These are phyloP conservation scores for Pachyuromys duprasi DNA, from an alignment of 2,797 vertebrate genomes.

Conservation along the genomic window DNA sequence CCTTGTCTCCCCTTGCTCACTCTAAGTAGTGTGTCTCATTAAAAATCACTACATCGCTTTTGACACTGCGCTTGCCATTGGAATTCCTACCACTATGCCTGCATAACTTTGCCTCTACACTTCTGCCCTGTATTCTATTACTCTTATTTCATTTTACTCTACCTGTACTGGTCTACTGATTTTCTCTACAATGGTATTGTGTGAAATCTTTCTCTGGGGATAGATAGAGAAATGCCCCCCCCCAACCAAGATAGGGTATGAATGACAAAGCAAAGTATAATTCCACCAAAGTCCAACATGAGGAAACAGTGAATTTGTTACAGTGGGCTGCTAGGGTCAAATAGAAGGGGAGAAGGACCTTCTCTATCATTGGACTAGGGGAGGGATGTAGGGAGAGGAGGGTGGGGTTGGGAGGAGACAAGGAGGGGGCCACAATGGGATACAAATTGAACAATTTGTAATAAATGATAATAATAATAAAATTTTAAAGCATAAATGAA, in stretches of 20 bases:
- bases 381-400: too few species aligned
- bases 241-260: neutral
- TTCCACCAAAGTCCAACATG: neutral
- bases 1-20: neutral
- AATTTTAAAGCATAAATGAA: neutral
- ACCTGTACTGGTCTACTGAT: neutral
- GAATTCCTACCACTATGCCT: neutral
- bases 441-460: too few species aligned
- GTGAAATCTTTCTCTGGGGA: neutral
- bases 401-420: too few species aligned
- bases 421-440: too few species aligned
- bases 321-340: neutral
- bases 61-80: neutral
- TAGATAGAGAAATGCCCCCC: neutral
- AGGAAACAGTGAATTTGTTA: neutral
- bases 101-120: neutral
- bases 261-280: neutral
- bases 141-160: neutral
- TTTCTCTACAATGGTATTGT: neutral
- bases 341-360: too few species aligned
- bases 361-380: too few species aligned
- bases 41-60: neutral
- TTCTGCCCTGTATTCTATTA: neutral
- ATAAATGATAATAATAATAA: too few species aligned
- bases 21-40: neutral